Base-by-base conservation (phyloP, 2,113 vertebrate species). In the Pycnonotus jocosus region DNA sequence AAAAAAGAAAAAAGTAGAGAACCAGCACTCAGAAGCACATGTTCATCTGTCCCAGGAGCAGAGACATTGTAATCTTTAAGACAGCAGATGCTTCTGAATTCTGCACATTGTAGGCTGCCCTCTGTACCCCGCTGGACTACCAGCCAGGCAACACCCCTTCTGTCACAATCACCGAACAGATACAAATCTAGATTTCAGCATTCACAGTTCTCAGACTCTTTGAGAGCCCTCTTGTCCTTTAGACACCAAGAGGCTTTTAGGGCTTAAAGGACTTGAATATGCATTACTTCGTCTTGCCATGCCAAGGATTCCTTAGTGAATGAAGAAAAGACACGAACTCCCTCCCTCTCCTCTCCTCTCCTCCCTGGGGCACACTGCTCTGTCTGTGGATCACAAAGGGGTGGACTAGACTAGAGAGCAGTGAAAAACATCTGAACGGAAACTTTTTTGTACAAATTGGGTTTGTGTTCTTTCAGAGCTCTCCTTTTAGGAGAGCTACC, bases 221-320 rank as follows among this genome's bases (percentile, higher is more conserved):
- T 86, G 58, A 84, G 88, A 92, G 65, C 20, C 44, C 81, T 81
- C 83, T 95, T 95, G 92, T 96, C 83, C 65, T 92, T 96, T 47
- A 81, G 53, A 85, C 47, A 79, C 37, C 65, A 61, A 92, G 81
- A 94, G 73, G 81, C 89, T 89, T 93, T 89, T 65, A 91, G 40
- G 57, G 47, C 66, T 93, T 70, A 76, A 82, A 79, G 66, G 40
- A 65, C 62, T 92, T 91, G 89, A 87, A 92, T 87, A 76, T 89
- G 78, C 70, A 92, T 79, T 42, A 62, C 73, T 87, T 87, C 94
- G 78, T 81, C 77, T 60, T 86, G 70, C 89, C 73, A 61, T 82
- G 89, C 81, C 93, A 87, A 68, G 70, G 93, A 95, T 81, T 91
- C 84, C 45, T 92, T 50, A 79, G 62, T 80, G 93, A 95, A 91